These are phyloP conservation scores for Melanargia galathea DNA, from an alignment of 2,888 invertebrate genomes.

Conservation along the genomic window DNA sequence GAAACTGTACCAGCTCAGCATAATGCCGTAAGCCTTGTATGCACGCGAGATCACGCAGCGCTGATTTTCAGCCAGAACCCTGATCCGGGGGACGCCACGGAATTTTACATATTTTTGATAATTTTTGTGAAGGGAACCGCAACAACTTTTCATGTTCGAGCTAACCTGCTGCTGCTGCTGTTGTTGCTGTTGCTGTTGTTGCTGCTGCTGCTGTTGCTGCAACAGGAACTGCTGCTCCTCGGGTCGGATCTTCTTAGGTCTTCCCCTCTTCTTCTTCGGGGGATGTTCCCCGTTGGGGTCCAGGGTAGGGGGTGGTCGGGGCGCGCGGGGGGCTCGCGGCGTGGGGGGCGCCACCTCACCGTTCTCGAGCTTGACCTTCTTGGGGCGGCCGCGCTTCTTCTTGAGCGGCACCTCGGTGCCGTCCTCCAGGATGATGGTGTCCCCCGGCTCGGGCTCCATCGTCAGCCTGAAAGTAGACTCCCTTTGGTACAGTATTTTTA, in stretches of 20 bases:
- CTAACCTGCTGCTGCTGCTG: conserved; percentile 43
- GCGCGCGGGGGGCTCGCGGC: conserved; percentile 75
- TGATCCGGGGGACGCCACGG: no score
- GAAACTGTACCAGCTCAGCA: no score
- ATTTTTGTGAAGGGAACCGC: no score
- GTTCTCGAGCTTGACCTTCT: conserved; percentile 87
- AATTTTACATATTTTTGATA: no score
- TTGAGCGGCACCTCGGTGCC: conserved; percentile 87
- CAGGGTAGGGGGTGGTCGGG: conserved; percentile 56
- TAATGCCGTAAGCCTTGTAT: no score
- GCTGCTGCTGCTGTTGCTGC: conserved; percentile 70
- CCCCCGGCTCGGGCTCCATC: conserved; percentile 78
- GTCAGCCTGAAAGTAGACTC: conserved; percentile 67
- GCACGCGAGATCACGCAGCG: no score
- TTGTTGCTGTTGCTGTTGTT: conserved; percentile 63
- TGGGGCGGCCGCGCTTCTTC: conserved; percentile 95
- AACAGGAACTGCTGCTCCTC: conserved; percentile 82
- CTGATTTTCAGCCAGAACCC: no score
- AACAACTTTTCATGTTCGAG: background rate
- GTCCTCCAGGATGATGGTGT: conserved; percentile 82
- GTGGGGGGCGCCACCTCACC: conserved; percentile 84
- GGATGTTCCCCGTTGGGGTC: conserved; percentile 72
- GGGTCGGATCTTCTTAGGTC: conserved; percentile 92
- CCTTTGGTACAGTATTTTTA: conserved; percentile 56
- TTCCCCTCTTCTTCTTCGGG: conserved; percentile 93